These are phyloP conservation scores for Pseudococcus viburni DNA, from an alignment of 2,888 invertebrate species.

Conservation along the genomic window DNA sequence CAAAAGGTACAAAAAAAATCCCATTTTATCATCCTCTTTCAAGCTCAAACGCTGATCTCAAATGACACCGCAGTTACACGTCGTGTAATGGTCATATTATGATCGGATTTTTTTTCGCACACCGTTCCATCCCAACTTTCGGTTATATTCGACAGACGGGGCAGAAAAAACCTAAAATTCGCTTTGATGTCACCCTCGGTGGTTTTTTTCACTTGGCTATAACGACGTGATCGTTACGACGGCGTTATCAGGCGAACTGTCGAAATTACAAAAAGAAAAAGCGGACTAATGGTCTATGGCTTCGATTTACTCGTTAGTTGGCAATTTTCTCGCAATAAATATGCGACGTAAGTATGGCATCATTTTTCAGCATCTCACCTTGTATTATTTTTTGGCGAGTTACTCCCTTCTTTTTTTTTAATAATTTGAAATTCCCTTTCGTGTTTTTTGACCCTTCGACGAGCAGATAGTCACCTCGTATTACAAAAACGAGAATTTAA, in stretches of 20 bases:
- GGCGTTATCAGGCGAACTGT: constrained; percentile 12
- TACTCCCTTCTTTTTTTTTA: neutral
- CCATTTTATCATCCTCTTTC: neutral
- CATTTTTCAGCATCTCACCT: constrained; percentile 60
- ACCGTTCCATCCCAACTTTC: neutral
- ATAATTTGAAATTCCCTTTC: neutral
- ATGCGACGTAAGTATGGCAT: constrained; percentile 60
- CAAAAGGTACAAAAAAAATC: constrained; percentile 1
- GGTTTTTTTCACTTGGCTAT: neutral
- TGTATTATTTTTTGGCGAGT: neutral
- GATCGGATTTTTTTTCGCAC: neutral
- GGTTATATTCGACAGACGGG: neutral
- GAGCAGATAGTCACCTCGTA: constrained; percentile 5
- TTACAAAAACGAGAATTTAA: constrained; percentile 44
- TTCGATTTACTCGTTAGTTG: constrained; percentile 50
- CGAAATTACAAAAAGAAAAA: constrained; percentile 17
- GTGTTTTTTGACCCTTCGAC: neutral
- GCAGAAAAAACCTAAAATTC: constrained; percentile 1
- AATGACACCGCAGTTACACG: neutral
- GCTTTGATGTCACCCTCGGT: constrained; percentile 39
- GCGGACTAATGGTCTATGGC: constrained; percentile 36
- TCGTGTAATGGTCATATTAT: constrained; percentile 28
- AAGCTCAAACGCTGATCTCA: neutral
- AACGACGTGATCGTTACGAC: constrained; percentile 11
- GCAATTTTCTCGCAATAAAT: constrained; percentile 57